phyloP scores from a whole-genome alignment of 1,140 invertebrate genomes.

The Rhyzopertha dominica region DNA sequence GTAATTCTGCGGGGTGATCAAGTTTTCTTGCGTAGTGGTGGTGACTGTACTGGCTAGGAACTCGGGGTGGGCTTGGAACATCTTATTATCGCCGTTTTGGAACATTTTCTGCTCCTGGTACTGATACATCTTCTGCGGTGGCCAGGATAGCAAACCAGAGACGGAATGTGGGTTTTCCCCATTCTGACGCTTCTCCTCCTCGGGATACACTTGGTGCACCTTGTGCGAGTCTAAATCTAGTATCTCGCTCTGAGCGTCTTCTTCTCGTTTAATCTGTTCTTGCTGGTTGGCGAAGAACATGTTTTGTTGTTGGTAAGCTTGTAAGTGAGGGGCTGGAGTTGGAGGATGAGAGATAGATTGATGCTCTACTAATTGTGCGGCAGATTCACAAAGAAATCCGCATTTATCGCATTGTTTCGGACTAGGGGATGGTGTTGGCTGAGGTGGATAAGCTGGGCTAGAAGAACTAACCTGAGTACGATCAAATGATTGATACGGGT shows the following conservation, averaged over 20 bases:
- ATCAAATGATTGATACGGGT: conserved; percentile 45
- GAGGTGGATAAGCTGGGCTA: conserved; percentile 58
- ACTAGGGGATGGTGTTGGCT: conserved; percentile 57
- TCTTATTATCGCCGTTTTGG: conserved; percentile 47
- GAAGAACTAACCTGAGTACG: conserved; percentile 57
- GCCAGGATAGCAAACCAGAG: conserved; percentile 56
- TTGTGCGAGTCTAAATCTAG: conserved; percentile 85
- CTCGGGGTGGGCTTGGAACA: conserved; percentile 48
- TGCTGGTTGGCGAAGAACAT: conserved; percentile 46
- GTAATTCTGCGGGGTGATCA: conserved; percentile 43
- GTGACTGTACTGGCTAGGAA: conserved; percentile 28
- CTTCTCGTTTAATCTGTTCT: conserved; percentile 49
- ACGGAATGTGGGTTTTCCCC: conserved; percentile 54
- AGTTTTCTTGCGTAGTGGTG: conserved; percentile 24
- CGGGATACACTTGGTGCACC: conserved; percentile 59
- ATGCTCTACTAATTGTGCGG: conserved; percentile 64
- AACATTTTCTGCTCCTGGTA: conserved; percentile 35
- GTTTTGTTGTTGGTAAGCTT: conserved; percentile 42
- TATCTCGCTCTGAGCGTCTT: conserved; percentile 71
- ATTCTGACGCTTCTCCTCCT: conserved; percentile 43
- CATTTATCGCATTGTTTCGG: conserved; percentile 76
- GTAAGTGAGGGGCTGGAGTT: conserved; percentile 46
- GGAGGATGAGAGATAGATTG: conserved; percentile 62
- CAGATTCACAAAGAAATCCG: conserved; percentile 68
- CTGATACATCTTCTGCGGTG: conserved; percentile 48